Base-by-base conservation (phyloP, 23 tunicate genomes). In the Clavelina lepadiformis region DNA sequence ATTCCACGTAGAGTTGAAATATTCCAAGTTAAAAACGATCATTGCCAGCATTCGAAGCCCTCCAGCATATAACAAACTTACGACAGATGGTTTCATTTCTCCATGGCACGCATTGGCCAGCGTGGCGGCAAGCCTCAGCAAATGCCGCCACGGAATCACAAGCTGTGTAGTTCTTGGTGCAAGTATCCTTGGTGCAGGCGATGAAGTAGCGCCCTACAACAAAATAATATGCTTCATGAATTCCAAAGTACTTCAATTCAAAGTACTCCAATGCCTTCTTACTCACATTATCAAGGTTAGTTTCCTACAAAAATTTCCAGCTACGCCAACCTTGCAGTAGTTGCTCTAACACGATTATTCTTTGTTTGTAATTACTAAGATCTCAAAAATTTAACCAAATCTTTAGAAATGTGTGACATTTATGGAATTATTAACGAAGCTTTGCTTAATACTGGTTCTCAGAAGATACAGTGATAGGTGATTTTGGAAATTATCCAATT, bases 41-140 rank as follows among this genome's bases (percentile, higher is more conserved):
- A 41, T 8, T 8, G 49, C 49, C 49, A 41, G 49, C 15, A 11
- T 41, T 15, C 49, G 49, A 41, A 11, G 11, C 15, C 15, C 15
- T 15, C 15, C 49, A 41, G 15, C 15, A 41, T 8, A 41, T 15
- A 41, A 41, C 11, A 11, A 8, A 38, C 68, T 52, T 65, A 73
- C 88, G 47, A 52, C 68, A 59, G 2, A 46, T 37, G 53, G 28
- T 35, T 15, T 2, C 44, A 6, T 57, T 47, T 51, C 88, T 63
- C 88, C 88, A 81, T 27, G 64, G 63, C 30, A 63, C 75, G 55
- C 88, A 81, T 1, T 18, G 51, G 18, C 88, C 88, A 28, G 54
- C 54, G 28, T 81, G 88, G 3, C 61, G 60, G 47, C 88, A 81
- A 35, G 73, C 80, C 23, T 73, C 80, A 33, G 88, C 88, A 51